Conservation (phyloP, 1,140 invertebrate genomes). For the Drosophila pallidifrons region DNA sequence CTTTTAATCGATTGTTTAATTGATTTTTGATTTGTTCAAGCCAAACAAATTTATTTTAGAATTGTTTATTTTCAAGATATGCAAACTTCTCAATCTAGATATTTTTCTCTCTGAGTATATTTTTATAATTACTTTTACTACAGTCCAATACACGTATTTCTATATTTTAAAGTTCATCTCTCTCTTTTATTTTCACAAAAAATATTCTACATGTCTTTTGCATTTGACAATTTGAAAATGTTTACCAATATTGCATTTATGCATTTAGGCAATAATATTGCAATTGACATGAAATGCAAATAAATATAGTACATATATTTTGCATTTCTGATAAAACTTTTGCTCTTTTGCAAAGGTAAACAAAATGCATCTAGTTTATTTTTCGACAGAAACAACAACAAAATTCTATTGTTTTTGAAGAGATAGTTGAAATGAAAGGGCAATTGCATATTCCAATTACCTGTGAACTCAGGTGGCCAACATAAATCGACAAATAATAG, state of each 20-base stretch:
- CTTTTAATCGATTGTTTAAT: too few species aligned
- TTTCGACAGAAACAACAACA: neutral
- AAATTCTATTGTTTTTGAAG: slow-evolving; percentile 4
- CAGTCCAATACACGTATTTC: too few species aligned
- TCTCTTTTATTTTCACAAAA: too few species aligned
- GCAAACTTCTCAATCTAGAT: too few species aligned
- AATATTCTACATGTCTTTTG: neutral
- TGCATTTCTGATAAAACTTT: neutral
- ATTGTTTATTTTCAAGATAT: too few species aligned
- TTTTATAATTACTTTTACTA: too few species aligned
- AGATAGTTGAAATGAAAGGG: neutral
- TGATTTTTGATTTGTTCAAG: too few species aligned
- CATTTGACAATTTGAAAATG: neutral
- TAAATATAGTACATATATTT: too few species aligned
- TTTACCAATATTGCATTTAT: neutral
- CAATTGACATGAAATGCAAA: slow-evolving; percentile 6
- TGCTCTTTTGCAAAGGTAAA: neutral
- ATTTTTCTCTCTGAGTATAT: too few species aligned
- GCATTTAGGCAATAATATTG: neutral
- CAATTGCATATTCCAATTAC: neutral
- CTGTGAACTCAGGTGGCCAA: neutral
- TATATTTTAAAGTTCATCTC: too few species aligned
- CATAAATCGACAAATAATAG: slow-evolving; percentile 5
- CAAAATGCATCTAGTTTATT: neutral
- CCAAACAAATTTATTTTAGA: too few species aligned